A percentile compares a stretch with the other conserved stretches of the same genome.
Evolutionary conservation across 2,797 vertebrate genomes (phyloP).

Genomic region (Lepidocolaptes lacrymiger): DNA sequence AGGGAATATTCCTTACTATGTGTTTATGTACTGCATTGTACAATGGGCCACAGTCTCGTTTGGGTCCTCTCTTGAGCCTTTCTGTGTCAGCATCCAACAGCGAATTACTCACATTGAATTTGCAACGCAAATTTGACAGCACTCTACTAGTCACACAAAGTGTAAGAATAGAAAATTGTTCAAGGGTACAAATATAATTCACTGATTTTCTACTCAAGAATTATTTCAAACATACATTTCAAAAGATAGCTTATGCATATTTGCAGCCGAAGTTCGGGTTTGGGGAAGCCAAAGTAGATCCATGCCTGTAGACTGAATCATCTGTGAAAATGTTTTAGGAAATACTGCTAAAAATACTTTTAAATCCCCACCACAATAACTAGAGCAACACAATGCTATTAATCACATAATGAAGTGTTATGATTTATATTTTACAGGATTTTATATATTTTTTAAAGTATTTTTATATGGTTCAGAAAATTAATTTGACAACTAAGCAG

Average conservation of each 20-base stretch:
- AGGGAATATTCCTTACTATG: background rate
- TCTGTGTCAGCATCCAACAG: background rate
- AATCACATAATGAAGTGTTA: background rate
- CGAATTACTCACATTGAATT: background rate
- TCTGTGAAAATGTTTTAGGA: background rate
- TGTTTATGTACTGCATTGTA: background rate
- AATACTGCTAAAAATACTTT: background rate
- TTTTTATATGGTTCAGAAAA: background rate
- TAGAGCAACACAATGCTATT: background rate
- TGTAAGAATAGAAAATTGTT: background rate
- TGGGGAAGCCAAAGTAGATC: background rate
- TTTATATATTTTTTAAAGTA: background rate
- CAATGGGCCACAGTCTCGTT: background rate
- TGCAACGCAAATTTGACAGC: background rate
- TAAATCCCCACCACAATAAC: background rate
- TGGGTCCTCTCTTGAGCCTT: background rate
- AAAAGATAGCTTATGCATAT: background rate
- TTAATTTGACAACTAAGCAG: background rate
- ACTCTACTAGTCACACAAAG: background rate
- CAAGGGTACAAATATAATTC: background rate
- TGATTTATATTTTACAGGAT: background rate
- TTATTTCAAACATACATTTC: background rate
- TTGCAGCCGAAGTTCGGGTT: background rate
- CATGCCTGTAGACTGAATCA: background rate
- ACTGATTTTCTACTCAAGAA: background rate